Evolutionary conservation across 2,113 vertebrate genomes (phyloP).

Genomic region (Osmerus eperlanus): DNA sequence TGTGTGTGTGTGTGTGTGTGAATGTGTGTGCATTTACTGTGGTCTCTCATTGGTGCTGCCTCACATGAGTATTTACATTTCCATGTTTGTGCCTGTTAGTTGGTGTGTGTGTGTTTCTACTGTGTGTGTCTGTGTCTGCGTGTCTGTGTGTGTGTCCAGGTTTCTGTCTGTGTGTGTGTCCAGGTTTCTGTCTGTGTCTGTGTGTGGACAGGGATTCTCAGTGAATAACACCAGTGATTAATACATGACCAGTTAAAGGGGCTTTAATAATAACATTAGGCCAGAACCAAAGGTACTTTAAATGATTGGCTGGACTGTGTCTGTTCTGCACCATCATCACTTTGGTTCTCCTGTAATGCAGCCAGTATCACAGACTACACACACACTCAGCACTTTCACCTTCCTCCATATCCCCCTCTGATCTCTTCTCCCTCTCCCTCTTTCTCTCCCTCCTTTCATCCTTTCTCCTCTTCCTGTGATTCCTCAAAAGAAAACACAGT

Average conservation of each 20-base stretch:
- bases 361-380: constrained; percentile 29
- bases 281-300: constrained; percentile 84
- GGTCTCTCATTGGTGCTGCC: no score
- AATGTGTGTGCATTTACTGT: not conserved
- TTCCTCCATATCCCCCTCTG: not conserved
- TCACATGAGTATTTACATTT: not conserved
- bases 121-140: not conserved
- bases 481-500: not conserved
- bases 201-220: constrained; percentile 15
- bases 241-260: constrained; percentile 78
- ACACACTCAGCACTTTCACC: not conserved
- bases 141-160: not conserved
- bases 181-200: not conserved
- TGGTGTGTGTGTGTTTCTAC: not conserved
- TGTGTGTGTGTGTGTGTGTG: not conserved
- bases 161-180: not conserved
- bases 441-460: not conserved
- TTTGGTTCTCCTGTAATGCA: constrained; percentile 76
- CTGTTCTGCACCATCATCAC: constrained; percentile 92
- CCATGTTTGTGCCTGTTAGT: not conserved
- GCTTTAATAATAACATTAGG: constrained; percentile 79
- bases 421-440: constrained; percentile 12
- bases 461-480: not conserved
- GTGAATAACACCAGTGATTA: constrained; percentile 73
- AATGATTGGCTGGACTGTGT: constrained; percentile 90